A percentile compares a stretch with the other conserved stretches of the same genome.
Evolutionary conservation across 92 coral and sea anemone species (phyloP).

Genomic region (Blastomussa wellsi): DNA sequence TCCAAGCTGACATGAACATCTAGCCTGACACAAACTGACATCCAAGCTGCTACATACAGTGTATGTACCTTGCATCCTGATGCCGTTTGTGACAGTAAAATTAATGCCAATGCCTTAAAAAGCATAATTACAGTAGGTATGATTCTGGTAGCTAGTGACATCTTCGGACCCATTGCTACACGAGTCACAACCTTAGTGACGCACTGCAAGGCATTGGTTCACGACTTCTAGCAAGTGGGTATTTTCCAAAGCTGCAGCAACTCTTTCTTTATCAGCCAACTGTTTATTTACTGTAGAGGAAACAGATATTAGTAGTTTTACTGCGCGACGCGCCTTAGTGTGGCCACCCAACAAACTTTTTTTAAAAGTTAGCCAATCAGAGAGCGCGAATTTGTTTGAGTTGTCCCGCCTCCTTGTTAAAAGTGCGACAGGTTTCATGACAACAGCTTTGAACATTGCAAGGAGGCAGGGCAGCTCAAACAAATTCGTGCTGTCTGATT

Average conservation of each 20-base stretch:
- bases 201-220: conserved; percentile 88
- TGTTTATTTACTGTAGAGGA: conserved; percentile 86
- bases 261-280: conserved; percentile 97
- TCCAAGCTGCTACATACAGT: too few species aligned
- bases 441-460: too few species aligned
- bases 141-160: neutral
- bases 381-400: too few species aligned
- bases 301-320: neutral
- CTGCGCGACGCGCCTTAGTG: too few species aligned
- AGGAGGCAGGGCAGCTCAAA: too few species aligned
- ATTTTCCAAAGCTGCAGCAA: conserved; percentile 98
- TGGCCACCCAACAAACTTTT: too few species aligned
- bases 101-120: too few species aligned
- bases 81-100: neutral
- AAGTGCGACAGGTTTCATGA: too few species aligned
- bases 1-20: neutral
- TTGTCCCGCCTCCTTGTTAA: too few species aligned
- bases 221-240: conserved; percentile 90
- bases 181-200: neutral
- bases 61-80: neutral
- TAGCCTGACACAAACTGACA: too few species aligned
- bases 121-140: neutral
- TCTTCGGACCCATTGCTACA: neutral
- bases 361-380: too few species aligned
- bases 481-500: too few species aligned